phyloP scores from a whole-genome alignment of 1,140 invertebrate species.

The Nephila pilipes region DNA sequence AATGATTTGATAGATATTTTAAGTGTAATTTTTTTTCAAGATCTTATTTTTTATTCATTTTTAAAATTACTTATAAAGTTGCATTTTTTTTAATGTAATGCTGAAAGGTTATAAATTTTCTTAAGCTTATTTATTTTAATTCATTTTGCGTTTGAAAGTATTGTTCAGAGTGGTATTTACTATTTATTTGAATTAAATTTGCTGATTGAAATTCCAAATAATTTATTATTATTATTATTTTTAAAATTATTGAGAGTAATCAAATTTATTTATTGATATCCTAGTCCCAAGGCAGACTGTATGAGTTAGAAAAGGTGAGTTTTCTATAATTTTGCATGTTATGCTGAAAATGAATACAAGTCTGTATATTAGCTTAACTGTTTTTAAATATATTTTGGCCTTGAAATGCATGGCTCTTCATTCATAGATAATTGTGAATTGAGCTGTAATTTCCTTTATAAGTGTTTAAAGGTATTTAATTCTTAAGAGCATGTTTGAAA shows the following conservation, averaged over 20 bases:
- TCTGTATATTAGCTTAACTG: background rate
- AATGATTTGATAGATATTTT: too few species aligned
- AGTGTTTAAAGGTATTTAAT: too few species aligned
- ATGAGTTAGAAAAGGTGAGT: conserved; percentile 81
- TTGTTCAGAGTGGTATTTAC: too few species aligned
- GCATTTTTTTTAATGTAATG: too few species aligned
- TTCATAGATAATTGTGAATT: background rate
- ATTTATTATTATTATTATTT: background rate
- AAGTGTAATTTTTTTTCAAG: too few species aligned
- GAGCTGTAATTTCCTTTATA: too few species aligned
- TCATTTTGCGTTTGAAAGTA: too few species aligned
- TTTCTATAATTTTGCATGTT: conserved; percentile 66
- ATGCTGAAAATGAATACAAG: background rate
- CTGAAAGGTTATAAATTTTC: too few species aligned
- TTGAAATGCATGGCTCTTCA: conserved; percentile 13
- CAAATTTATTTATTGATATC: conserved; percentile 68
- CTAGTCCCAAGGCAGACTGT: conserved; percentile 80
- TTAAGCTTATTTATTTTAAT: too few species aligned
- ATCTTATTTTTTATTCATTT: too few species aligned
- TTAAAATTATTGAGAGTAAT: background rate
- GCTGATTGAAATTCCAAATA: background rate
- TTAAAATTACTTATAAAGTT: too few species aligned
- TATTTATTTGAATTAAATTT: too few species aligned
- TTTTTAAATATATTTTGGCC: background rate
- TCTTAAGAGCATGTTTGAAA: background rate